Evolutionary conservation across 2,797 vertebrate species (phyloP).

Genomic region (Syngnathus rostellatus): DNA sequence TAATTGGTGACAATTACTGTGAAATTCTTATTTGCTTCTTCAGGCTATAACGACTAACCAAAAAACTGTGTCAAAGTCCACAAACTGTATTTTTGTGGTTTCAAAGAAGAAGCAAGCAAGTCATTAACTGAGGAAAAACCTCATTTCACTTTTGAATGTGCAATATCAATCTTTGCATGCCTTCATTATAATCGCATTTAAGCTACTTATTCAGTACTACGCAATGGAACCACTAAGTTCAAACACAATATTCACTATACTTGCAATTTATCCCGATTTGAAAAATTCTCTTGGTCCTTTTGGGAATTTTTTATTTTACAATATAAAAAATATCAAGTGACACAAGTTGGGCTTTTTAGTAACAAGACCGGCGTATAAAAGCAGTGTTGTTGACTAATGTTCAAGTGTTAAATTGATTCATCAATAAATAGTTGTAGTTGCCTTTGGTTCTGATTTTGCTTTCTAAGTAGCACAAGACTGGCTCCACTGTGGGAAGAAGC

Average conservation of each 20-base stretch:
- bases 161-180: background rate
- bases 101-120: background rate
- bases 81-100: background rate
- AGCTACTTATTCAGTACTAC: background rate
- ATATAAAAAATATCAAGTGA: too few species aligned
- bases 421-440: background rate
- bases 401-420: too few species aligned
- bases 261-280: background rate
- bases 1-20: background rate
- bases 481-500: background rate
- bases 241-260: background rate
- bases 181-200: background rate
- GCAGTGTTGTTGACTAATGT: too few species aligned
- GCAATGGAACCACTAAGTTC: background rate
- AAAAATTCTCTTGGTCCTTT: background rate
- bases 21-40: background rate
- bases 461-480: background rate
- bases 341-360: too few species aligned
- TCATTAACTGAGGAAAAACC: background rate
- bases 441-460: background rate
- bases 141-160: background rate
- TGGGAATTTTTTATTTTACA: too few species aligned
- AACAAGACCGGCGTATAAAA: too few species aligned
- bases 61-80: background rate
- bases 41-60: background rate